Base-by-base conservation (phyloP, 2,113 vertebrate genomes). In the Lamprotornis superbus region DNA sequence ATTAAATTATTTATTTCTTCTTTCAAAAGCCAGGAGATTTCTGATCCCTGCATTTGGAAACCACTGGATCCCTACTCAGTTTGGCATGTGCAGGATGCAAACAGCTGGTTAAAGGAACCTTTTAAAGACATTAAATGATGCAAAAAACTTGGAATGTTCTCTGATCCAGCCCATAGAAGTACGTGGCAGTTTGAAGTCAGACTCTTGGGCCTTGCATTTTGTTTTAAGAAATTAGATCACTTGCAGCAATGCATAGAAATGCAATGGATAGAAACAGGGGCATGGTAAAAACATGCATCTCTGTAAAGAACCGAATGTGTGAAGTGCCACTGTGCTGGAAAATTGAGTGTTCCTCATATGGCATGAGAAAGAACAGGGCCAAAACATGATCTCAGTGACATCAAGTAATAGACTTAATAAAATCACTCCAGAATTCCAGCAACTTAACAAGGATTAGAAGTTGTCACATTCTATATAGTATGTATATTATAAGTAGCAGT, bases 111-210 rank as follows among this genome's bases (percentile, higher is more conserved):
- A 88, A 67, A 88, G 53, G 52, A 92, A 64, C 37, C 46, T 78
- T 78, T 93, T 92, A 35, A 57, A 82, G 91, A 46, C 80, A 61
- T 75, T 82, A 82, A 93, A 67, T 89, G 77, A 68, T 89, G 87
- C 56, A 74, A 76, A 92, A 89, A 84, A 61, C 80, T 60, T 87
- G 89, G 49, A 93, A 70, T 17, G 2, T 74, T 92, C 31, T 81
- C 44, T 84, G 40, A 57, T 89, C 40, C 81, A 95, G 47, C 69
- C 84, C 44, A 11, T 89, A 55, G 76, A 93, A 89, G 23, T 95
- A 91, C 67, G 77, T 97, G 94, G 87, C 93, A 94, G 74, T 89
- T 82, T 96, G 74, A 65, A 95, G 67, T 84, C 81, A 91, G 91
- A 42, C 61, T 78, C 65, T 30, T 79, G 77, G 61, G 83, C 53